Evolutionary conservation across 2,797 vertebrate species (phyloP).

Genomic region (Enteromius trimaculatus): DNA sequence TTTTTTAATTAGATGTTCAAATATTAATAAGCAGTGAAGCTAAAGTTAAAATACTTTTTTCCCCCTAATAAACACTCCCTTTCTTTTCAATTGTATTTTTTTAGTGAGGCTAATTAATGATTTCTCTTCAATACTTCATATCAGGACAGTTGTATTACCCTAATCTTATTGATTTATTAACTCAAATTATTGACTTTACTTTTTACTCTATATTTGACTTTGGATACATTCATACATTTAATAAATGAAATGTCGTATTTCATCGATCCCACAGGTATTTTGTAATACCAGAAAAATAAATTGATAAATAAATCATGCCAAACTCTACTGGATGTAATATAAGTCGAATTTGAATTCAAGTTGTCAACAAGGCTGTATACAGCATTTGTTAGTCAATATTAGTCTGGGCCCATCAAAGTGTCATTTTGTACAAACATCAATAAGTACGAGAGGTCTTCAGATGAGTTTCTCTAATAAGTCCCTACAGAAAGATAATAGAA

Average conservation of each 20-base stretch:
- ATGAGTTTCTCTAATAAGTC: constrained; percentile 54
- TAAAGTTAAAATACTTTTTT: not conserved
- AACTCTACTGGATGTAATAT: not conserved
- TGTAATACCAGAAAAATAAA: not conserved
- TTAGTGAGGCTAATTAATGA: not conserved
- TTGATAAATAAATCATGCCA: not conserved
- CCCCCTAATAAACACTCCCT: not conserved
- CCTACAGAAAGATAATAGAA: constrained; percentile 49
- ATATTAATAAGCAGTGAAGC: not conserved
- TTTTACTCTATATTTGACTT: not conserved
- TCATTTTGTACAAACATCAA: constrained; percentile 45
- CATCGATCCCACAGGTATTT: not conserved
- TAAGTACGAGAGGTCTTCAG: constrained; percentile 46
- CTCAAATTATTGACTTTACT: not conserved
- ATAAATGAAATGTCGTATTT: not conserved
- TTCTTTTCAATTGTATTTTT: not conserved
- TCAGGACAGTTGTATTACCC: not conserved
- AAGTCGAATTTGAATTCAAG: not conserved
- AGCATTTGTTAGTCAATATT: constrained; percentile 42
- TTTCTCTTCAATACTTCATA: not conserved
- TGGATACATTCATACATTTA: not conserved
- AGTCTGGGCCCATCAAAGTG: constrained; percentile 44
- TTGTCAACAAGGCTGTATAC: constrained; percentile 23
- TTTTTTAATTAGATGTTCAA: not conserved
- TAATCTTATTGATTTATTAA: not conserved